Evolutionary conservation across 2,113 vertebrate species (phyloP), one percentile per base, ranked within the genome.

Genomic region (Crocuta crocuta): DNA sequence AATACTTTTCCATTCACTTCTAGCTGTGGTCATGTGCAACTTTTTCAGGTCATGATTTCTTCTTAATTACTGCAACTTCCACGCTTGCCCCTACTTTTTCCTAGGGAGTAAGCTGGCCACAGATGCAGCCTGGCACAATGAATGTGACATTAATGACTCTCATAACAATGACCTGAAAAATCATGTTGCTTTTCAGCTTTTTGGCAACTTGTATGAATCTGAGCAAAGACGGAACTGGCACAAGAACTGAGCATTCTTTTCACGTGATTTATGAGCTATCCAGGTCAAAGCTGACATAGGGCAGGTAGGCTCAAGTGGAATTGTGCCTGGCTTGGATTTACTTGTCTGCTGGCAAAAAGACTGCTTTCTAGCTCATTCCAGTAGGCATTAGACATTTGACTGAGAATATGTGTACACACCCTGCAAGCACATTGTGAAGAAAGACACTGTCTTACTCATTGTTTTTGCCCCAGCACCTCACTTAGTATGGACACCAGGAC

Each of bases 281-380:
- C 50, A 24, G 65, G 48, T 85, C 55, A 53, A 80, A 61, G 39
- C 35, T 63, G 26, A 89, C 95, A 35, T 19, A 45, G 63, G 78
- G 88, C 45, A 61, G 63, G 13, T 65, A 63, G 45, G 10, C 76
- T 26, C 70, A 87, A 31, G 0, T 58, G 24, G n/a, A 78, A 71
- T 39, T 10, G 4, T n/a, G 63, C 39, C 48, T 83, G 82, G 33
- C 39, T 88, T 50, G 68, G 23, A 58, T 84, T 84, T 73, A 65
- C 84, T 71, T 96, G 43, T 96, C 74, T 95, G 35, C 33, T 84
- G 61, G 74, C 70, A 74, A 76, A 50, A 39, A 81, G 33, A 17
- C 28, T 53, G 24, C 35, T 82, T 71, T 93, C 63, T 66, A 45
- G 10, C 26, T 91, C 74, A 23, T 82, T 95, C 74, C 63, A 58